Evolutionary conservation across 2,113 vertebrate genomes (phyloP).

Genomic region (Vidua chalybeata): DNA sequence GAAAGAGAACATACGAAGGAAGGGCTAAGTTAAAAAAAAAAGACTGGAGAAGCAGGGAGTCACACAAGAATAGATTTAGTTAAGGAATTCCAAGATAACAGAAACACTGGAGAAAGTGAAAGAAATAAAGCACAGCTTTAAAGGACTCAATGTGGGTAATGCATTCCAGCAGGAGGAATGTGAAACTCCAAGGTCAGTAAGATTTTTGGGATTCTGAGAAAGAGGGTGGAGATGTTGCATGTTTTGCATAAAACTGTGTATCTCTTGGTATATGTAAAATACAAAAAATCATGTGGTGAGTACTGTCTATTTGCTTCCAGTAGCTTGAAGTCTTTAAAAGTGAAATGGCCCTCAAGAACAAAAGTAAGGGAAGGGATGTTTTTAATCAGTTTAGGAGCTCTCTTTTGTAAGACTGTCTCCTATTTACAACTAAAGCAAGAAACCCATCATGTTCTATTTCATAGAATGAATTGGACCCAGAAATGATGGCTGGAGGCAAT

Average conservation of each 20-base stretch:
- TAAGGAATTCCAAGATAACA: not conserved
- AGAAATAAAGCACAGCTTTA: not conserved
- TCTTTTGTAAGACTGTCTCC: not conserved
- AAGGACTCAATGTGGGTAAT: not conserved
- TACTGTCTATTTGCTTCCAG: not conserved
- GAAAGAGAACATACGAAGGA: not conserved
- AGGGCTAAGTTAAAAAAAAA: not conserved
- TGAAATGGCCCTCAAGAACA: not conserved
- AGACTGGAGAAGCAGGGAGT: not conserved
- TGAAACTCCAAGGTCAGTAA: not conserved
- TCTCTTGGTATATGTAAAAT: not conserved
- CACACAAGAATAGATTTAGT: not conserved
- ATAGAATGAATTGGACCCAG: not conserved
- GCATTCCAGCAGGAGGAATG: not conserved
- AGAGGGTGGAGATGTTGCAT: not conserved
- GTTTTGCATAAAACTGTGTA: not conserved
- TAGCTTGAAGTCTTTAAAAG: not conserved
- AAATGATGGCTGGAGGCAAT: not conserved
- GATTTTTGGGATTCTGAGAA: not conserved
- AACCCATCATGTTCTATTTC: not conserved
- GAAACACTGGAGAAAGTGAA: not conserved
- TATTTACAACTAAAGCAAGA: not conserved
- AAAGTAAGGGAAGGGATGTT: not conserved
- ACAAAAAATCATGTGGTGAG: not conserved
- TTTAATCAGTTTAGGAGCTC: not conserved